Base-by-base conservation (phyloP, 2,888 invertebrate species). In the Yponomeuta plumbellus region DNA sequence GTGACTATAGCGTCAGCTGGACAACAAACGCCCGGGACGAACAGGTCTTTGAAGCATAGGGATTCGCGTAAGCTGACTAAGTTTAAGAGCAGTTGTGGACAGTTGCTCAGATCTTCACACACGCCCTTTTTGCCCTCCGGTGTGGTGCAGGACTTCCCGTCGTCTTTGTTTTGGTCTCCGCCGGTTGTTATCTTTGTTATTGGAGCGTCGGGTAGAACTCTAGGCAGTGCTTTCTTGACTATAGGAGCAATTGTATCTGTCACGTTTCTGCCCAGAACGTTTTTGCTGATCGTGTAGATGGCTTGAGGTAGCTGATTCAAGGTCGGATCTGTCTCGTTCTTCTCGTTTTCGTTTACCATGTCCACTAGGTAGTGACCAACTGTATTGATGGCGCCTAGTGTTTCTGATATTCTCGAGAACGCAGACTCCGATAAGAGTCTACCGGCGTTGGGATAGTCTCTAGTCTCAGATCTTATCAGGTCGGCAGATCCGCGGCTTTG, bases 21-120 rank as follows among this genome's bases (percentile, higher is more conserved):
- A 81, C 98, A 98, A 78, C 98, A 98, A 2, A 98, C 97, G 1
- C 98, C 98, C 1, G 98, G 98, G 1, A 97, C 96, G 76, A 97
- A 97, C 1, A 97, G 91, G 70, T 96, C 96, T 86, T 97, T 97
- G 78, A 98, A 98, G 77, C 98, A 98, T 11, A 98, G 90, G 0
- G 97, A 97, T 76, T 97, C 96, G 40, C 97, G 88, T 21, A 98
- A 88, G 79, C 95, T 95, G 17, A 95, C 94, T 65, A 97, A 89
- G 81, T 97, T 96, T 23, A 98, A 84, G 0, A 97, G 86, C 34
- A 97, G 84, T 72, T 97, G 96, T 0, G 97, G 97, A 76, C 97
- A 97, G 75, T 96, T 96, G 75, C 97, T 96, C 21, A 98, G 88
- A 79, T 98, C 97, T 78, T 97, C 95, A 76, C 98, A 98, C 70